Conservation (phyloP, 2,113 vertebrate species). For the Melanostigma gelatinosum region DNA sequence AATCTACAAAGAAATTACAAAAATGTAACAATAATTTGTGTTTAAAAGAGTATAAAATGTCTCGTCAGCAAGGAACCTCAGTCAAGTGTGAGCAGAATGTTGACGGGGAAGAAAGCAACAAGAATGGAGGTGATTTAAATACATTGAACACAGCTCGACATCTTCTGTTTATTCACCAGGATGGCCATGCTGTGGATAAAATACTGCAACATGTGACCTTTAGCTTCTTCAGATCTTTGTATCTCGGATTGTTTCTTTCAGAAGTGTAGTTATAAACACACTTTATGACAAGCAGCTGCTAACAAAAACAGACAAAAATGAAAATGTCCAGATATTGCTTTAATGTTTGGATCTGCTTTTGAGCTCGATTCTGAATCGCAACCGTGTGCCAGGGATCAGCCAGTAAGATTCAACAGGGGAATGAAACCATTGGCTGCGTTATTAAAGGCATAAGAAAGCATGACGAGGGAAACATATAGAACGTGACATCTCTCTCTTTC, state of each 20-base stretch:
- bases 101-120: not conserved
- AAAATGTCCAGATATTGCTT: conserved; percentile 40
- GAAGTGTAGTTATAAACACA: not conserved
- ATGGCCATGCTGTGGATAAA: not conserved
- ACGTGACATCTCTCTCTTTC: not conserved
- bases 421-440: not conserved
- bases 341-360: conserved; percentile 5
- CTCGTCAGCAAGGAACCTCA: conserved; percentile 80
- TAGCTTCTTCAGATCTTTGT: not conserved
- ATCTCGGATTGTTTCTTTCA: not conserved
- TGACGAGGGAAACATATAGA: not conserved
- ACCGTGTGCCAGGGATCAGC: not conserved
- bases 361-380: not conserved
- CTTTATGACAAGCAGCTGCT: conserved; percentile 65
- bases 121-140: not conserved
- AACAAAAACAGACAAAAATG: conserved; percentile 7
- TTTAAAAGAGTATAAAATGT: conserved; percentile 95
- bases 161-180: not conserved
- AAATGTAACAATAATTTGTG: conserved; percentile 78
- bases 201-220: conserved; percentile 3
- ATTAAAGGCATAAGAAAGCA: not conserved
- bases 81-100: conserved; percentile 56
- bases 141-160: not conserved
- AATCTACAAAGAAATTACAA: conserved; percentile 96
- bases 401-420: not conserved